Base-by-base conservation (phyloP, 2,113 vertebrate species). In the Nothobranchius kuhntae region DNA sequence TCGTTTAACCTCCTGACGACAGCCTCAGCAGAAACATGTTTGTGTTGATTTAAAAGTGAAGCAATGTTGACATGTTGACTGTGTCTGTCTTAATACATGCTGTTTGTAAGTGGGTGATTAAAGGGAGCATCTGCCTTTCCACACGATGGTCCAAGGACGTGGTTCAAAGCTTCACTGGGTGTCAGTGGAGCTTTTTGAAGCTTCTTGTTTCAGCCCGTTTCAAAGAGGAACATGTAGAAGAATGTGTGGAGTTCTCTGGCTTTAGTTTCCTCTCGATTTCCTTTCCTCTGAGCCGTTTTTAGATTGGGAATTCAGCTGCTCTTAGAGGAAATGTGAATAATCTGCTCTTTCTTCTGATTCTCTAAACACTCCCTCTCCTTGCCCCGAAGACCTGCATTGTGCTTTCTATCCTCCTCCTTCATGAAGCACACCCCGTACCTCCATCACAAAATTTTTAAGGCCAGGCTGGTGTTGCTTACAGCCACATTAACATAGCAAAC, bases 401-500 rank as follows among this genome's bases (percentile, higher is more conserved):
- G 36, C 62, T 36, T 57, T 70, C 65, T 58, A 72, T 67, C 71
- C 63, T 61, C 52, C 21, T 7, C 46, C 55, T 69, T 56, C 38
- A 44, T n/a, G 56, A 75, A 77, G 74, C 63, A 70, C 62, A n/a
- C 53, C 72, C 42, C 65, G 44, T 54, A 69, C 71, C 71, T 65
- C 57, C 65, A 83, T 82, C 73, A 40, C 61, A 61, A 51, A 40
- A 61, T 71, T 82, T 30, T 83, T 67, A 63, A 71, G 71, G 66
- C 59, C 67, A 66, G 73, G 58, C 52, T 54, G 54, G 73, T 63
- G 60, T 77, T 51, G 71, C 83, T 80, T 63, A 48, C 77, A 89
- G 82, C 80, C 72, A 84, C 79, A 85, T 87, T 84, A 88, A 79
- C 86, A 86, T 83, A 80, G 83, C 79, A 87, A 88, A 87, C 79